A percentile compares a stretch with the other conserved stretches of the same genome.
Evolutionary conservation across 2,113 vertebrate species (phyloP).

Genomic region (Scatophagus argus): DNA sequence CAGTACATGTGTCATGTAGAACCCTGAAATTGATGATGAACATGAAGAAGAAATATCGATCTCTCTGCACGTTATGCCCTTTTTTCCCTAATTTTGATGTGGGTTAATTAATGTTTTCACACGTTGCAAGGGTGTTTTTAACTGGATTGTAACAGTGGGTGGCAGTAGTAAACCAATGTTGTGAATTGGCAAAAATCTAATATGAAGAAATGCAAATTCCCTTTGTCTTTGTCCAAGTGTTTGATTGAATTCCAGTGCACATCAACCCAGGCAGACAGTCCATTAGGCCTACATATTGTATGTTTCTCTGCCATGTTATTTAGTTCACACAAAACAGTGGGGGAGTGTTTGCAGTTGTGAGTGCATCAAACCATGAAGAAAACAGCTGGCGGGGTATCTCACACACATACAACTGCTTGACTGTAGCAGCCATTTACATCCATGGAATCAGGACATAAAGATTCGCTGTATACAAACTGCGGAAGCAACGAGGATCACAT

Average conservation of each 20-base stretch:
- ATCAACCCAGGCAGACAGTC: not conserved
- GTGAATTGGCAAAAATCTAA: not conserved
- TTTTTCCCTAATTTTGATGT: not conserved
- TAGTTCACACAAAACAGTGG: conserved; percentile 13
- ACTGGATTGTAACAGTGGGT: conserved; percentile 15
- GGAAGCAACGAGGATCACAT: conserved; percentile 8
- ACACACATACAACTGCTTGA: not conserved
- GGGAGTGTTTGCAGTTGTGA: conserved; percentile 9
- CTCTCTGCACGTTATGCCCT: not conserved
- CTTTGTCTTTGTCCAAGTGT: not conserved
- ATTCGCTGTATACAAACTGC: conserved; percentile 7
- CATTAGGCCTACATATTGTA: not conserved
- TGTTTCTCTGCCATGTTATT: not conserved
- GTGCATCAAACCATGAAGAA: not conserved
- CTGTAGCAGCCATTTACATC: not conserved
- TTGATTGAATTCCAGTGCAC: not conserved
- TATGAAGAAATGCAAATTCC: not conserved
- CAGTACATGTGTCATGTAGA: not conserved
- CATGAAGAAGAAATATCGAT: not conserved
- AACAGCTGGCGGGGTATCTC: not conserved
- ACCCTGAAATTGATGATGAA: not conserved
- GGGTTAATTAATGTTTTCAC: not conserved
- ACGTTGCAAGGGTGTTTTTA: not conserved
- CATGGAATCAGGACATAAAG: conserved; percentile 8
- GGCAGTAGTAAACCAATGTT: conserved; percentile 28